Evolutionary conservation across 2,797 vertebrate species (phyloP).

Genomic region (Neosilurus mollespiculum): DNA sequence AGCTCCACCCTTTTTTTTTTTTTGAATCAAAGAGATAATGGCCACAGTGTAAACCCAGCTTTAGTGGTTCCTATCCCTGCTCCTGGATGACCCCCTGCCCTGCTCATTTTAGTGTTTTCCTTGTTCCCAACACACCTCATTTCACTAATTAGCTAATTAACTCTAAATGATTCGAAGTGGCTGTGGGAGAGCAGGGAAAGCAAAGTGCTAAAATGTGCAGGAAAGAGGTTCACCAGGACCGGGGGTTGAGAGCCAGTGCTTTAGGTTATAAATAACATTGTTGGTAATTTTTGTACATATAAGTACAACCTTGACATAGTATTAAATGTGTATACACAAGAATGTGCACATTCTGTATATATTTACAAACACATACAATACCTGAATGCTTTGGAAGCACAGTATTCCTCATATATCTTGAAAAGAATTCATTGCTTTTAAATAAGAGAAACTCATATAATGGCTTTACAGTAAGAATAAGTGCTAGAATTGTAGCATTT

Average conservation of each 20-base stretch:
- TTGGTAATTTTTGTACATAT: not conserved
- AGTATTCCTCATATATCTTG: not conserved
- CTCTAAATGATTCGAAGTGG: too few relatives aligned
- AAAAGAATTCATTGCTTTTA: not conserved
- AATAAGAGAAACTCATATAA: not conserved
- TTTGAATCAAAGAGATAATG: too few relatives aligned
- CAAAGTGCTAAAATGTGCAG: too few relatives aligned
- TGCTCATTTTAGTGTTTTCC: too few relatives aligned
- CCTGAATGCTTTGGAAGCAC: not conserved
- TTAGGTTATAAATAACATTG: not conserved
- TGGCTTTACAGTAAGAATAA: not conserved
- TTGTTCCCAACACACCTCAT: too few relatives aligned
- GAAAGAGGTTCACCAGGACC: too few relatives aligned
- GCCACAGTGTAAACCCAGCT: too few relatives aligned
- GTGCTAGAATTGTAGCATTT: not conserved
- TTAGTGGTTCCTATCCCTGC: too few relatives aligned
- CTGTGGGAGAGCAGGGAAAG: too few relatives aligned
- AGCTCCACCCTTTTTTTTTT: too few relatives aligned
- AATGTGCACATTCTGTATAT: not conserved
- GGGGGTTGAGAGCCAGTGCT: not conserved
- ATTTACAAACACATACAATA: slow-evolving; percentile 40
- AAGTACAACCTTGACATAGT: not conserved
- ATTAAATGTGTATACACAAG: slow-evolving; percentile 14
- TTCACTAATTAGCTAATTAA: too few relatives aligned
- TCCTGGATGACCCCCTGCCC: too few relatives aligned